These are phyloP conservation scores for Mnemiopsis leidyi DNA, from an alignment of 37 sponge, comb jelly and placozoan species.

Conservation along the genomic window DNA sequence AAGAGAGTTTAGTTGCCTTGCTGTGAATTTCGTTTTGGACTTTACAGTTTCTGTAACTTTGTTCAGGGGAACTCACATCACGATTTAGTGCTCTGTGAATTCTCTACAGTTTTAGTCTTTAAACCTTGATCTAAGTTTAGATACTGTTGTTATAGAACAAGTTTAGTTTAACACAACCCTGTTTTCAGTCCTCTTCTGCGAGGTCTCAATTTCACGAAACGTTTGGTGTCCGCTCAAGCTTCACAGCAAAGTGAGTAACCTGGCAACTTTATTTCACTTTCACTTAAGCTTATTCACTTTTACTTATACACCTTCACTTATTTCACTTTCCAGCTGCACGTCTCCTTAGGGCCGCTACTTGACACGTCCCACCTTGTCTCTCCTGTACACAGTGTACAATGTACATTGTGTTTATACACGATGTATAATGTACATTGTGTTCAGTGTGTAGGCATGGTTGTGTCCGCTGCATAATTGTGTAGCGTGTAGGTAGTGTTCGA, in stretches of 20 bases:
- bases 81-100: constrained; percentile 24
- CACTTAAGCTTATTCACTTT: too few relatives aligned
- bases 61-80: background rate
- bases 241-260: background rate
- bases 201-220: background rate
- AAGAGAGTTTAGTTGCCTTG: background rate
- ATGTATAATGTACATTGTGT: background rate
- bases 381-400: background rate
- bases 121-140: too few relatives aligned
- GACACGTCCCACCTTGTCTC: background rate
- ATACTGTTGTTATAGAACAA: too few relatives aligned
- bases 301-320: too few relatives aligned
- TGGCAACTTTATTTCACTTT: too few relatives aligned
- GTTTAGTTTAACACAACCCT: too few relatives aligned
- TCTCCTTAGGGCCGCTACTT: constrained; percentile 64
- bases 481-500: constrained; percentile 49
- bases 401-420: background rate
- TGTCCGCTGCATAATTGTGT: constrained; percentile 5
- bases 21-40: background rate
- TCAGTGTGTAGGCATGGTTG: background rate
- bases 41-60: background rate
- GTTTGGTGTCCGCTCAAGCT: background rate
- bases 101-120: too few relatives aligned
- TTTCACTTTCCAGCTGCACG: background rate
- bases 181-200: too few relatives aligned